phyloP scores from a whole-genome alignment of 2,888 invertebrate genomes.

The Cyclophora albipunctata region DNA sequence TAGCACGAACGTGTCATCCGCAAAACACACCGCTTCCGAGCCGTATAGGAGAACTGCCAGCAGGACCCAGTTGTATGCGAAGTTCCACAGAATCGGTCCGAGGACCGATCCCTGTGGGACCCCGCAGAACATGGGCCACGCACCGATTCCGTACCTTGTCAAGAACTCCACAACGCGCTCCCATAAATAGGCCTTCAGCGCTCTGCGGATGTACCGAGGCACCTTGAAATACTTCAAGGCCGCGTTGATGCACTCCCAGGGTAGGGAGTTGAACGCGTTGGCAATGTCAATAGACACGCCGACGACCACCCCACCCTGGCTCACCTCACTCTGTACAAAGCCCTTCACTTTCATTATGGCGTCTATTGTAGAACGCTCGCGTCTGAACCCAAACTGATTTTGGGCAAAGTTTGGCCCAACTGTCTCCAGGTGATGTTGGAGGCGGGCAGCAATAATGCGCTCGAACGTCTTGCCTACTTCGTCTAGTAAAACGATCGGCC shows the following conservation, averaged over 20 bases:
- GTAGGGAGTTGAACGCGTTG: slow-evolving; percentile 20
- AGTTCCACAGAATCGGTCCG: too few relatives aligned
- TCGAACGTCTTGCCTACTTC: slow-evolving; percentile 6
- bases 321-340: too few relatives aligned
- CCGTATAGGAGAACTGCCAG: too few relatives aligned
- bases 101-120: too few relatives aligned
- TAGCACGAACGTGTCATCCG: too few relatives aligned
- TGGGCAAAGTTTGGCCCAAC: background rate
- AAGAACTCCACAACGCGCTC: background rate
- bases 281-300: background rate
- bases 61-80: too few relatives aligned
- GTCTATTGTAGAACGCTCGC: background rate
- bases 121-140: too few relatives aligned
- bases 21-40: too few relatives aligned
- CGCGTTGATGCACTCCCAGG: slow-evolving; percentile 8
- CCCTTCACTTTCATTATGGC: background rate
- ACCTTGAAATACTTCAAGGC: slow-evolving; percentile 1
- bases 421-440: background rate
- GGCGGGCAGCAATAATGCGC: background rate
- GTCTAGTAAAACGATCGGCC: slow-evolving; percentile 11
- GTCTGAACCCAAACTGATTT: background rate
- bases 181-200: background rate
- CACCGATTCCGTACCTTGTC: background rate
- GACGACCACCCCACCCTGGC: too few relatives aligned
- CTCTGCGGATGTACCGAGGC: background rate